phyloP scores from a whole-genome alignment of 2,888 invertebrate species.

The Adelphocoris suturalis region DNA sequence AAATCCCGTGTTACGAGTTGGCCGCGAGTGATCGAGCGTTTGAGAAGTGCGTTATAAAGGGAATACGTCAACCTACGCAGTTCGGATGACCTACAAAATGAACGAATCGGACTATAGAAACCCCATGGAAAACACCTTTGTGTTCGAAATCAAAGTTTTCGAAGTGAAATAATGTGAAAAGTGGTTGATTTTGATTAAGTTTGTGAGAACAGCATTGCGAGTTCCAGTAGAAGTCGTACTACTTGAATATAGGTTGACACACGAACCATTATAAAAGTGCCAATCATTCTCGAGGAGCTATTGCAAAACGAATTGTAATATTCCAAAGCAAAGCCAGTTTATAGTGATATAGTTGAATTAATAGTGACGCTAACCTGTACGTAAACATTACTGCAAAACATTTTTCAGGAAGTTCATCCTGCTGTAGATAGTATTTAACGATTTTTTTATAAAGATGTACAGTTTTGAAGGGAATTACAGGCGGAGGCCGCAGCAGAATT shows the following conservation, averaged over 20 bases:
- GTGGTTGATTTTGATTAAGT: not conserved
- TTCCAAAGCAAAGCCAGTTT: not conserved
- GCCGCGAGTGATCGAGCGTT: not conserved
- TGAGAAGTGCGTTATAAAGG: not conserved
- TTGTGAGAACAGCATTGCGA: not conserved
- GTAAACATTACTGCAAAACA: not conserved
- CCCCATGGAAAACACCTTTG: not conserved
- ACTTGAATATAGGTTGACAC: not conserved
- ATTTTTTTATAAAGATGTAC: constrained; percentile 59
- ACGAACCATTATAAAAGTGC: not conserved
- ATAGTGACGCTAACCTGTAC: constrained; percentile 10
- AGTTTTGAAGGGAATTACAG: constrained; percentile 93
- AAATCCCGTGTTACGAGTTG: not conserved
- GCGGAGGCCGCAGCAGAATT: constrained; percentile 91
- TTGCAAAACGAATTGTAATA: not conserved
- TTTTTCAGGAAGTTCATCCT: not conserved
- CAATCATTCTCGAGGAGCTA: not conserved
- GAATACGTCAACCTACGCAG: constrained; percentile 2
- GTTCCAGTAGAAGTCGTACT: not conserved
- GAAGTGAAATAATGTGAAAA: constrained; percentile 9
- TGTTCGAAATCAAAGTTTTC: not conserved
- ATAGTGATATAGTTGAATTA: not conserved
- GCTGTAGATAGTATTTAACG: constrained; percentile 26
- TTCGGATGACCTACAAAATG: constrained; percentile 35
- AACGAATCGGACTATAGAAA: not conserved